These are phyloP conservation scores for Notarius quadriscutis DNA, from an alignment of 2,113 vertebrate genomes.

Conservation along the genomic window DNA sequence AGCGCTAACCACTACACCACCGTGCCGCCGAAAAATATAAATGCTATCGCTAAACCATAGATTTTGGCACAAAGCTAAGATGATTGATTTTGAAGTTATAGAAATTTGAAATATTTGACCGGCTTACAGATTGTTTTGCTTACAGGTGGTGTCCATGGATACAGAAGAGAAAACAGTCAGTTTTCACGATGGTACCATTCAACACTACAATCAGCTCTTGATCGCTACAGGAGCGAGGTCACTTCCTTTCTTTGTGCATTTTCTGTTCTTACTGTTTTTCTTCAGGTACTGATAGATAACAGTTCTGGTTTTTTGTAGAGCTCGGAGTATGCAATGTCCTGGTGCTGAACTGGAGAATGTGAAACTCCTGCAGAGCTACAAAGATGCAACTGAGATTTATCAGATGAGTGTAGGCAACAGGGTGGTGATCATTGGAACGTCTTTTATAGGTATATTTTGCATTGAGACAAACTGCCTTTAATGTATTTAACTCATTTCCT, in stretches of 20 bases:
- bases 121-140: slow-evolving; percentile 4
- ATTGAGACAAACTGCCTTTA: background rate
- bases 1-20: too few species aligned
- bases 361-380: slow-evolving; percentile 70
- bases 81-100: background rate
- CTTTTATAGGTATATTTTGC: slow-evolving; percentile 78
- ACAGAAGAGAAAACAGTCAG: slow-evolving; percentile 65
- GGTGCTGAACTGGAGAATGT: slow-evolving; percentile 78
- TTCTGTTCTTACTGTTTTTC: background rate
- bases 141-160: slow-evolving; percentile 75
- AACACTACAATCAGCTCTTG: slow-evolving; percentile 79
- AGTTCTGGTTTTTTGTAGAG: slow-evolving; percentile 62
- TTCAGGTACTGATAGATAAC: background rate
- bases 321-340: slow-evolving; percentile 70
- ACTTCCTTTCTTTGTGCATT: slow-evolving; percentile 35
- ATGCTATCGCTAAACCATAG: background rate
- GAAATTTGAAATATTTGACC: background rate
- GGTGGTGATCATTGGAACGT: slow-evolving; percentile 78
- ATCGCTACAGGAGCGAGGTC: slow-evolving; percentile 83
- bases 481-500: background rate
- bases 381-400: slow-evolving; percentile 78
- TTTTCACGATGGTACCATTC: slow-evolving; percentile 71
- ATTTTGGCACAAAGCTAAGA: background rate
- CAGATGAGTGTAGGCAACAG: slow-evolving; percentile 66
- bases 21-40: too few species aligned